A percentile compares a stretch with the other conserved stretches of the same genome.
Evolutionary conservation across 1,140 invertebrate genomes (phyloP).

Genomic region (Whitmania pigra): DNA sequence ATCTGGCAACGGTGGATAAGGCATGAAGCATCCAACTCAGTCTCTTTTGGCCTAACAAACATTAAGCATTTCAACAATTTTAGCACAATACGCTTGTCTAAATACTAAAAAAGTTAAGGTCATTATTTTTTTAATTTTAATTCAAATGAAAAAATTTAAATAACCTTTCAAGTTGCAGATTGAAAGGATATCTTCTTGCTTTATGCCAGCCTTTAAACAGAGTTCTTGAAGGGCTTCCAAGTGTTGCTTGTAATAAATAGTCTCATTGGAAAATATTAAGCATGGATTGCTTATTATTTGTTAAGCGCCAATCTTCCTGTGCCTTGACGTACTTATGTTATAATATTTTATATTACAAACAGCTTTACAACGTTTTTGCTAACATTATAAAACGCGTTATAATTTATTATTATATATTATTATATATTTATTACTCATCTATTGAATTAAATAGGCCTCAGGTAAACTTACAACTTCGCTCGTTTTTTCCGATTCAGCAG

Average conservation of each 20-base stretch:
- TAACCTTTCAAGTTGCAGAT: conserved; percentile 17
- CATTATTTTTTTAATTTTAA: too few species aligned
- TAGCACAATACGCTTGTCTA: too few species aligned
- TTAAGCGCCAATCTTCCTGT: too few species aligned
- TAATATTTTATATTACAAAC: too few species aligned
- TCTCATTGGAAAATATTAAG: not conserved
- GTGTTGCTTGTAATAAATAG: not conserved
- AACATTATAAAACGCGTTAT: too few species aligned
- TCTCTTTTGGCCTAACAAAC: conserved; percentile 10
- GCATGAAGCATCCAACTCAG: conserved; percentile 15
- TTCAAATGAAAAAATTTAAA: not conserved
- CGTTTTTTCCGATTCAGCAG: conserved; percentile 16
- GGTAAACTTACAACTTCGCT: conserved; percentile 17
- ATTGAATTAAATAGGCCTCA: not conserved
- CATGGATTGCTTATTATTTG: too few species aligned
- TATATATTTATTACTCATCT: not conserved
- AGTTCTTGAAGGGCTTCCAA: conserved; percentile 11
- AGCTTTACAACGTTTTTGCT: too few species aligned
- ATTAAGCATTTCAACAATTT: too few species aligned
- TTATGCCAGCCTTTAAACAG: conserved; percentile 6
- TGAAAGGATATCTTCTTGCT: conserved; percentile 6
- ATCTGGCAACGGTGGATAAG: conserved; percentile 12
- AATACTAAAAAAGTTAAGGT: too few species aligned
- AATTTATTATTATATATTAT: too few species aligned
- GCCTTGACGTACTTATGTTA: too few species aligned